Evolutionary conservation across 2,797 vertebrate species (phyloP).

Genomic region (Vespertilio murinus): DNA sequence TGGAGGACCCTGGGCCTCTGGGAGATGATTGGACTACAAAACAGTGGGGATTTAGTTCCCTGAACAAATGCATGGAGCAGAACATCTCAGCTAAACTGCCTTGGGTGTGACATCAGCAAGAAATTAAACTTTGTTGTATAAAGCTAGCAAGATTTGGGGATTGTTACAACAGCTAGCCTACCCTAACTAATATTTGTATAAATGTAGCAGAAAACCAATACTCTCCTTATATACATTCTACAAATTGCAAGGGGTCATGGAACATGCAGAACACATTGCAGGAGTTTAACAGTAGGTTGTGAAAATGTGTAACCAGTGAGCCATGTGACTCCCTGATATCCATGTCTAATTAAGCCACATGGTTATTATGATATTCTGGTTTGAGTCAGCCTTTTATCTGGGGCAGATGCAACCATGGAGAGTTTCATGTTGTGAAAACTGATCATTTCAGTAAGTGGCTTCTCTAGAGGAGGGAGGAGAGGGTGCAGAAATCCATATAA

Average conservation of each 20-base stretch:
- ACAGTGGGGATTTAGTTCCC: background rate
- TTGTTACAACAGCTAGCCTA: constrained; percentile 21
- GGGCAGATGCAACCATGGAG: constrained; percentile 53
- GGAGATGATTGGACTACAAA: background rate
- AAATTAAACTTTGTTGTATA: constrained; percentile 52
- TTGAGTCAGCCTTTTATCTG: constrained; percentile 71
- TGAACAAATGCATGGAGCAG: background rate
- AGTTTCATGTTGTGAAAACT: constrained; percentile 58
- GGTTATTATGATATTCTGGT: constrained; percentile 66
- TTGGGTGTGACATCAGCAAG: constrained; percentile 42
- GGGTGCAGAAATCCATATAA: constrained; percentile 31
- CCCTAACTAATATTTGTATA: constrained; percentile 59
- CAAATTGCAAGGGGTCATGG: constrained; percentile 19
- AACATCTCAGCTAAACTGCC: constrained; percentile 26
- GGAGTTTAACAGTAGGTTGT: constrained; percentile 49
- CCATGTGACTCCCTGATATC: constrained; percentile 69
- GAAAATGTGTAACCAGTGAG: constrained; percentile 68
- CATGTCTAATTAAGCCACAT: constrained; percentile 68
- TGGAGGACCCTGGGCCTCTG: background rate
- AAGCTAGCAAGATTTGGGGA: constrained; percentile 45
- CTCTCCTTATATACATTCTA: background rate
- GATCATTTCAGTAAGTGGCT: constrained; percentile 54
- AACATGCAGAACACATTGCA: constrained; percentile 4
- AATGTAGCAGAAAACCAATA: constrained; percentile 16
- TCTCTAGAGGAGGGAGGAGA: constrained; percentile 1